These are phyloP conservation scores for Coecobrya sp. DNA, from an alignment of 2,888 invertebrate genomes.

Conservation along the genomic window DNA sequence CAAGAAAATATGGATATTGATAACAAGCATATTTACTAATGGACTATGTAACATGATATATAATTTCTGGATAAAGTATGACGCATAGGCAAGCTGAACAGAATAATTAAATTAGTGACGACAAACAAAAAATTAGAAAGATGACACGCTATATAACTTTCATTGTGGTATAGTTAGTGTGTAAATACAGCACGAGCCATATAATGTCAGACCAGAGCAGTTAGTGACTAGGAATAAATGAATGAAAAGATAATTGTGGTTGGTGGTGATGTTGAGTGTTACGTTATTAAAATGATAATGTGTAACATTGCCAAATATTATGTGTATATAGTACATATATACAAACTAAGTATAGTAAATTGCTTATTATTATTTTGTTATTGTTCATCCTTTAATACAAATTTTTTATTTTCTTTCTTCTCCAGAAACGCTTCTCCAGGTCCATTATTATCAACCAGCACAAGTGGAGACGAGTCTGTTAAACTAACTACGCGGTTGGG, in stretches of 20 bases:
- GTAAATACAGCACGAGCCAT: neutral
- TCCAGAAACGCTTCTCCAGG: constrained; percentile 56
- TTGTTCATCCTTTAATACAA: neutral
- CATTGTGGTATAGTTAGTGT: neutral
- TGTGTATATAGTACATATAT: neutral
- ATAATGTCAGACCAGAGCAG: too few relatives aligned
- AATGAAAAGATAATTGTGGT: neutral
- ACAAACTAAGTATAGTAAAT: neutral
- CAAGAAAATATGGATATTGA: too few relatives aligned
- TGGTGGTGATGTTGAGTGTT: neutral
- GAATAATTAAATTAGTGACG: constrained; percentile 72
- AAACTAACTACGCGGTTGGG: neutral
- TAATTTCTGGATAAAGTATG: neutral
- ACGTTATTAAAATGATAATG: neutral
- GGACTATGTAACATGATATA: neutral
- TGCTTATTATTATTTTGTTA: constrained; percentile 20
- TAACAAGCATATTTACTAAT: too few relatives aligned
- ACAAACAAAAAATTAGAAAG: neutral
- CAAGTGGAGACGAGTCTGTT: too few relatives aligned
- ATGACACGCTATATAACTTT: neutral
- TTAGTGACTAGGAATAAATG: neutral
- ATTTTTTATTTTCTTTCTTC: constrained; percentile 13
- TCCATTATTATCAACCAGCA: constrained; percentile 33
- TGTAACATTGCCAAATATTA: neutral
- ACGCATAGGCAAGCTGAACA: neutral